phyloP scores from a whole-genome alignment of 64 coral and sea anemone genomes.

The Pocillopora verrucosa region DNA sequence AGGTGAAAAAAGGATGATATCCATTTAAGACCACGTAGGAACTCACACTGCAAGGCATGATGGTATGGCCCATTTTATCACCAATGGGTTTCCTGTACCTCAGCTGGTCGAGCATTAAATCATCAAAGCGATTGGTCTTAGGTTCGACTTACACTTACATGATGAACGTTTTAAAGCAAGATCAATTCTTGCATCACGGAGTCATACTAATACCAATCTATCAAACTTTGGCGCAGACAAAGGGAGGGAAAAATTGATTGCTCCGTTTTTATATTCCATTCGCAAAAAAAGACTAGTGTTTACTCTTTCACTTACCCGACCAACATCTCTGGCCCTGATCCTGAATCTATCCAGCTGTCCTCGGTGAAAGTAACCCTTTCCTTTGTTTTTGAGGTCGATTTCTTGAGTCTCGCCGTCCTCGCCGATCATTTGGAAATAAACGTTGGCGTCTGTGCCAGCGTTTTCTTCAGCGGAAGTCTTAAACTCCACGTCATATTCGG shows the following conservation, averaged over 20 bases:
- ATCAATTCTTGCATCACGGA: no score
- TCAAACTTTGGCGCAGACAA: no score
- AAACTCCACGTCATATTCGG: constrained; percentile 83
- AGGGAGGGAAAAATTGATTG: background rate
- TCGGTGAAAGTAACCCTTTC: constrained; percentile 49
- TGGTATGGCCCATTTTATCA: no score
- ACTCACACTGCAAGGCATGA: no score
- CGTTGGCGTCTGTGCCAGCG: constrained; percentile 73
- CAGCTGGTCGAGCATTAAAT: no score
- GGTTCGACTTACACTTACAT: no score
- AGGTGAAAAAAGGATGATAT: background rate
- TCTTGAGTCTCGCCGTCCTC: constrained; percentile 56
- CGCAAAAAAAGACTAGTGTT: no score
- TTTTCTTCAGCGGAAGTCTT: constrained; percentile 61
- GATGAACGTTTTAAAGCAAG: no score
- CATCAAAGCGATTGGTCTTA: no score
- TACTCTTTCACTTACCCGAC: constrained; percentile 37
- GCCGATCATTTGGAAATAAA: constrained; percentile 76
- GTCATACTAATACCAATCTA: no score
- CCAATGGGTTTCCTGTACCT: no score
- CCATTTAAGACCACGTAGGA: no score
- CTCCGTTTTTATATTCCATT: background rate
- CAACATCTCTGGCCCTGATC: constrained; percentile 60
- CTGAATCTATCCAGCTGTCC: constrained; percentile 78
- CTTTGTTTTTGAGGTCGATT: constrained; percentile 62